Evolutionary conservation across 2,797 vertebrate genomes (phyloP), one percentile per base, ranked within the genome.

Genomic region (Neosilurus hyrtlii): DNA sequence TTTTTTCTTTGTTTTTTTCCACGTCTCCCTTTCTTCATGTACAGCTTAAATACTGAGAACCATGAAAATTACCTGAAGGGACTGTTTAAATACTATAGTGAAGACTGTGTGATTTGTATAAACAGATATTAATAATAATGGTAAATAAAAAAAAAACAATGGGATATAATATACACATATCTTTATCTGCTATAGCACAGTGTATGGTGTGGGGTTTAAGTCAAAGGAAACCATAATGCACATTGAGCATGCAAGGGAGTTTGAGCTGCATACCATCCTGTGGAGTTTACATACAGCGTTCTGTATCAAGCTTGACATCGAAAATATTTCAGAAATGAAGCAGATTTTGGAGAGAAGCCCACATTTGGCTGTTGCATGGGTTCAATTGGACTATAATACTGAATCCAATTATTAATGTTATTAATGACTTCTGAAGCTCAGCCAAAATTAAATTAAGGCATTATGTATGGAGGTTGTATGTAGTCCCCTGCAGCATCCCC

Each of bases 51-150:
- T 54, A 88, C 82, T 84, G 88, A 88, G 84, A 85, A 87, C 88
- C 81, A 88, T 87, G 87, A 89, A 87, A 88, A 79, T 89, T 85
- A 89, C 84, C 37, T 66, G 79, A 83, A 86, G 73, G 82, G 85
- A 87, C 85, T 79, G 82, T 89, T 87, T 88, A 88, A 79, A 65
- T 88, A 89, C 84, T 83, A 61, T 85, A 79, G 88, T 86, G 51
- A 86, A 85, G 88, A 86, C 75, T 76, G 83, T 85, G 73, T 88
- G 78, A 85, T 89, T 87, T 91, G 89, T 90, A 89, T 86, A 79
- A 72, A 84, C 61, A 61, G 65, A 88, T 82, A 73, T 18, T 65
- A 81, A 83, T 85, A 79, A 82, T 83, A 78, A 72, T 67, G 66
- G 52, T 82, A 87, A 86, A 82, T 62, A 12, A 37, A 16, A 79